These are phyloP conservation scores for Nudaria mundana DNA, from an alignment of 2,888 invertebrate species.

Conservation along the genomic window DNA sequence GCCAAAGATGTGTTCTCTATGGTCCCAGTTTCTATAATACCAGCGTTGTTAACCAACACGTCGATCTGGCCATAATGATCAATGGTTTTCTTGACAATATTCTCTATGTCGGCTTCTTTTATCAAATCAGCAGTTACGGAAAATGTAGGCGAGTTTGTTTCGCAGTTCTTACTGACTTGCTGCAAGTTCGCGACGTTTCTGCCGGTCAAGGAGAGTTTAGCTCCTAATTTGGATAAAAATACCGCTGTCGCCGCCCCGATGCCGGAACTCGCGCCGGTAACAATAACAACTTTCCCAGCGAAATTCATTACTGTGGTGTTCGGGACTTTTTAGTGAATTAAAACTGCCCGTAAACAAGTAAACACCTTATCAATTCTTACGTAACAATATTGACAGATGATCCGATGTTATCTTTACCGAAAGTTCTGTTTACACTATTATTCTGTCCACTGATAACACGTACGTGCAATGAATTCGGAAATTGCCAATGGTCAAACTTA, in stretches of 20 bases:
- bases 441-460: no score
- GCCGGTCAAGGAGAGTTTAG: conserved; percentile 86
- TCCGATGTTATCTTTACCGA: no score
- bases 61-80: conserved; percentile 89
- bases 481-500: no score
- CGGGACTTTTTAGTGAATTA: background rate
- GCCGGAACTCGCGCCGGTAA: conserved; percentile 92
- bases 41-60: conserved; percentile 95
- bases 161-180: conserved; percentile 65
- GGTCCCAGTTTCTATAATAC: conserved; percentile 89
- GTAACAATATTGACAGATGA: background rate
- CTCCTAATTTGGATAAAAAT: conserved; percentile 88
- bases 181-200: conserved; percentile 84
- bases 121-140: conserved; percentile 86
- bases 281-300: conserved; percentile 86
- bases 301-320: conserved; percentile 69
- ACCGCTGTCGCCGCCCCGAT: conserved; percentile 92
- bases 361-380: conserved; percentile 33
- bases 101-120: conserved; percentile 86
- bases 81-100: conserved; percentile 86
- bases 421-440: conserved; percentile 1
- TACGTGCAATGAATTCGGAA: no score
- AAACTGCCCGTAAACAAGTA: conserved; percentile 1
- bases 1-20: conserved; percentile 93
- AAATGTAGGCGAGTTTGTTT: conserved; percentile 69